Base-by-base conservation (phyloP, 2,113 vertebrate species). In the Otus sunia region DNA sequence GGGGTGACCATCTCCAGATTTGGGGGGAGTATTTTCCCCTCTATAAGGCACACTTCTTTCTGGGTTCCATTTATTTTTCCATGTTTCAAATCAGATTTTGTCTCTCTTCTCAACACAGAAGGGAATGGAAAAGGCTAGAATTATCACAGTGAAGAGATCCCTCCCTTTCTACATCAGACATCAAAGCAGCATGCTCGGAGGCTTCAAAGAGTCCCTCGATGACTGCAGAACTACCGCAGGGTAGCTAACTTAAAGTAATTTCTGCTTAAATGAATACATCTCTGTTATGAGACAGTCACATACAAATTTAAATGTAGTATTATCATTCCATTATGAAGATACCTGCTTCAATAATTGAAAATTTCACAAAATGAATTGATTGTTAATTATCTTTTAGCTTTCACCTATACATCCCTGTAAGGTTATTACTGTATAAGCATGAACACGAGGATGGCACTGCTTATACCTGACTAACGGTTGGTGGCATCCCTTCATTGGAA, bases 201-300 rank as follows among this genome's bases (percentile, higher is more conserved):
- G 30, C 97, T 96, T 96, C 94, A 97, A 94, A 98, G 96, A 94
- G 88, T 94, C 93, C 94, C 95, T 77, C 2, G 1, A 63, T 64
- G 89, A 78, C 66, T 53, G 73, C 62, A 53, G 96, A 75, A 36
- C 76, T 43, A 95, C 91, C 47, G 79, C 50, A 11, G 97, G 96
- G 94, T 50, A 91, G 86, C 75, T 55, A 56, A 62, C 92, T 92
- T 76, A 11, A 43, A 94, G 73, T 63, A 94, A 94, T 96, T 96
- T 68, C 92, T 97, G 86, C 74, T 39, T 11, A 50, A 72, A 90
- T 69, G 84, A 96, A 63, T 62, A 78, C 71, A 62, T 53, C 32
- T 64, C 74, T 63, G 88, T 79, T 47, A 73, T 3, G 92, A 94
- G 90, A 84, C 71, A 93, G 90, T 90, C 90, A 79, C 94, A 73